Evolutionary conservation across 2,888 invertebrate genomes (phyloP).

Genomic region (Calliphora vomitoria): DNA sequence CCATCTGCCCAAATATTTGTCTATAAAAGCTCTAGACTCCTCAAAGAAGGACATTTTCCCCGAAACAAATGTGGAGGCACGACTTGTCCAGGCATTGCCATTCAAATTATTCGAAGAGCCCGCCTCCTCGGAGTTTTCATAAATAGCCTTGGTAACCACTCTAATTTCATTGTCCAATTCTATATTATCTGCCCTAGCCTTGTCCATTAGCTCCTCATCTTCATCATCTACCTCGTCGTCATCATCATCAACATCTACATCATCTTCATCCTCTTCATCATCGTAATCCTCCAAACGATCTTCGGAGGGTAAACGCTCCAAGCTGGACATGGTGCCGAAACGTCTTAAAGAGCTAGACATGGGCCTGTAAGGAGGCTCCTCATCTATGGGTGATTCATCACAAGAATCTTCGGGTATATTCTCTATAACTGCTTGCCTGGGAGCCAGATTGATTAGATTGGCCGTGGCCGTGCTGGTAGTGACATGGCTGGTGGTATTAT

Average conservation of each 20-base stretch:
- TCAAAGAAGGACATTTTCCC: slow-evolving; percentile 92
- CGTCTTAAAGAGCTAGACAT: slow-evolving; percentile 85
- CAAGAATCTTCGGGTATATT: slow-evolving; percentile 87
- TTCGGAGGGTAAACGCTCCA: slow-evolving; percentile 88
- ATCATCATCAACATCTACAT: slow-evolving; percentile 84
- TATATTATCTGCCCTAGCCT: slow-evolving; percentile 82
- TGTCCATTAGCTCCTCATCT: slow-evolving; percentile 75
- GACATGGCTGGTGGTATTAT: slow-evolving; percentile 83
- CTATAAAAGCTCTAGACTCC: slow-evolving; percentile 85
- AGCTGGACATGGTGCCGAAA: slow-evolving; percentile 90
- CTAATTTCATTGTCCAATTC: slow-evolving; percentile 83
- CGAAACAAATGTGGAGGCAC: slow-evolving; percentile 92
- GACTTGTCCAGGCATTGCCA: slow-evolving; percentile 88
- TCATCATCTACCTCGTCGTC: slow-evolving; percentile 74
- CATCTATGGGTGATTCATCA: slow-evolving; percentile 89
- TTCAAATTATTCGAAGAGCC: slow-evolving; percentile 75
- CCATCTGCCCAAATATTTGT: slow-evolving; percentile 86
- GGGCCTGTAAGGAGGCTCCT: slow-evolving; percentile 90
- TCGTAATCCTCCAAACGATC: slow-evolving; percentile 84
- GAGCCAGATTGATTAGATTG: slow-evolving; percentile 78
- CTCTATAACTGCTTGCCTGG: slow-evolving; percentile 81
- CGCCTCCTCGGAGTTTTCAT: slow-evolving; percentile 48
- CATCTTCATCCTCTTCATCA: slow-evolving; percentile 84
- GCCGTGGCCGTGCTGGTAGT: slow-evolving; percentile 80
- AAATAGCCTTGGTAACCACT: slow-evolving; percentile 77